phyloP scores from a whole-genome alignment of 2,113 vertebrate species.

The Raja brachyura region DNA sequence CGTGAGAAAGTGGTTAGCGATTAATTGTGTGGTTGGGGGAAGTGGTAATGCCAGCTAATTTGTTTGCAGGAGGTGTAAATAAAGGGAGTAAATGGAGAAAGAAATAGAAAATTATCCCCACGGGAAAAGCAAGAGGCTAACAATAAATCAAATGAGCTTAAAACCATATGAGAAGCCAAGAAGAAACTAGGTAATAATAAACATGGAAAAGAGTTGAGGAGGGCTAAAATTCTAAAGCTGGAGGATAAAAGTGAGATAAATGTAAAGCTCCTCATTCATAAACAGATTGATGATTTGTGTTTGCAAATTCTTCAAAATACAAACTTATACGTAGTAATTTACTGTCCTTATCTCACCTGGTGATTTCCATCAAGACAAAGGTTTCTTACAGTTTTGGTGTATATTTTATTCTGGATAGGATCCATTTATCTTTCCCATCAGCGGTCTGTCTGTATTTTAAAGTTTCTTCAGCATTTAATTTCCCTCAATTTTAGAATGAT shows the following conservation, averaged over 20 bases:
- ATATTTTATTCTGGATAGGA: neutral
- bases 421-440: neutral
- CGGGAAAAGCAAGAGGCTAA: neutral
- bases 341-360: no score
- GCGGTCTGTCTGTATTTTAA: neutral
- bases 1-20: no score
- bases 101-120: no score
- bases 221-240: neutral
- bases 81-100: no score
- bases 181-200: neutral
- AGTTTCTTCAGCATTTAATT: neutral
- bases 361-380: neutral
- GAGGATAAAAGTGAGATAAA: neutral
- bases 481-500: neutral
- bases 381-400: neutral
- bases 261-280: neutral
- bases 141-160: neutral
- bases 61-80: no score
- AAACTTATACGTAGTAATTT: neutral
- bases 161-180: neutral
- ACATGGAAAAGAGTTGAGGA: neutral
- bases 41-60: no score
- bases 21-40: no score
- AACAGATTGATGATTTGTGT: neutral
- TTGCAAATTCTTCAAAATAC: neutral